Conservation (phyloP, 2,888 invertebrate species). For the Cephus rjabovi region DNA sequence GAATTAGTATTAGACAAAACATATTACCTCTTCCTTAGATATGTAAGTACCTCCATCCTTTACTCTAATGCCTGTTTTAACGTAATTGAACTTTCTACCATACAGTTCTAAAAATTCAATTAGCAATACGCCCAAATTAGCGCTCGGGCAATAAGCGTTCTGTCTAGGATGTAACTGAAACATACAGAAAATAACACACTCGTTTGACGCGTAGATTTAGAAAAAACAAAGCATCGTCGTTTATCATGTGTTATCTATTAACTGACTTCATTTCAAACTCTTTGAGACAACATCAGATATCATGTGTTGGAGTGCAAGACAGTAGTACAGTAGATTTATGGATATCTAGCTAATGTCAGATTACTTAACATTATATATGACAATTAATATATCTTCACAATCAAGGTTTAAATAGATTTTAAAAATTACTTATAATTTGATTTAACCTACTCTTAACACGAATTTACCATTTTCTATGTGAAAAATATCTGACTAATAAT, state of each 20-base stretch:
- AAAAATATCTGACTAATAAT: neutral
- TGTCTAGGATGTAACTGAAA: conserved; percentile 87
- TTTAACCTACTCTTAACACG: neutral
- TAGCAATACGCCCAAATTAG: conserved; percentile 92
- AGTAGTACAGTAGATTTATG: neutral
- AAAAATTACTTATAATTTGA: neutral
- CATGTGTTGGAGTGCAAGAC: neutral
- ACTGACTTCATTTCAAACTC: neutral
- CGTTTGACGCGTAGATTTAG: neutral
- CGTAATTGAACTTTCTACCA: conserved; percentile 95
- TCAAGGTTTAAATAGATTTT: neutral
- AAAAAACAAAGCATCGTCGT: neutral
- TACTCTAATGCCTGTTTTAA: conserved; percentile 93
- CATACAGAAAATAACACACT: conserved; percentile 10
- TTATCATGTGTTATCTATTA: neutral
- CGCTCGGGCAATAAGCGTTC: conserved; percentile 72
- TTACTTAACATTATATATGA: neutral
- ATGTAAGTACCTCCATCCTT: conserved; percentile 95
- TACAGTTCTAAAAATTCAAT: conserved; percentile 98
- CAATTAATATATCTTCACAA: neutral
- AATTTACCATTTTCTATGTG: neutral
- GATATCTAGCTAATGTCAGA: neutral
- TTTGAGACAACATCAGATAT: neutral
- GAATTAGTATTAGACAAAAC: neutral
- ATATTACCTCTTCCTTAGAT: conserved; percentile 84